These are phyloP conservation scores for Diplodus sargus DNA, from an alignment of 2,797 vertebrate species.

Conservation along the genomic window DNA sequence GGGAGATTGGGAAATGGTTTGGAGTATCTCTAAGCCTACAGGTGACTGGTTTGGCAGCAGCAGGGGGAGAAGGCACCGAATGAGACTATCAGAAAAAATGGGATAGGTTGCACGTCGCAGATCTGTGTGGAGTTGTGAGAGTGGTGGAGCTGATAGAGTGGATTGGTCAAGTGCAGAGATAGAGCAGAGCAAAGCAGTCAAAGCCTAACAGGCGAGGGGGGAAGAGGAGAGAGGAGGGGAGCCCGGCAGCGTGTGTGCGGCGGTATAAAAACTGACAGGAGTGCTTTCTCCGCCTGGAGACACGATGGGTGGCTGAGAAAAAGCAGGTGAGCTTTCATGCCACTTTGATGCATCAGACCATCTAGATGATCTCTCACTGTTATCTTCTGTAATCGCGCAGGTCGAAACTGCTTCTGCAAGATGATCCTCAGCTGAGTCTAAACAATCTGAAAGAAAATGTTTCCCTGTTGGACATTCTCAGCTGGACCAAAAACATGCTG, in stretches of 20 bases:
- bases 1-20: conserved; percentile 68
- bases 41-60: conserved; percentile 68
- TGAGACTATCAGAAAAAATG: conserved; percentile 61
- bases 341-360: conserved; percentile 39
- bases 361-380: conserved; percentile 47
- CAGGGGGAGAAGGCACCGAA: conserved; percentile 56
- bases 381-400: conserved; percentile 37
- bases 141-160: conserved; percentile 72
- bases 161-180: conserved; percentile 78
- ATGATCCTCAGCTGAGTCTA: conserved; percentile 48
- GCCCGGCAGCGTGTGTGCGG: conserved; percentile 40
- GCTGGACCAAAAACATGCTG: conserved; percentile 48
- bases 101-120: conserved; percentile 64
- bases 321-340: conserved; percentile 68
- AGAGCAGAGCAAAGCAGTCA: conserved; percentile 65
- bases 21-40: conserved; percentile 70
- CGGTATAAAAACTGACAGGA: conserved; percentile 57
- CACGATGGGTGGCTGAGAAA: conserved; percentile 37
- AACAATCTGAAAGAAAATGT: conserved; percentile 26
- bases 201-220: conserved; percentile 49
- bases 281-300: conserved; percentile 54
- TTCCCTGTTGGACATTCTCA: conserved; percentile 33
- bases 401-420: conserved; percentile 42
- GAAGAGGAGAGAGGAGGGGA: conserved; percentile 40
- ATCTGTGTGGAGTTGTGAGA: conserved; percentile 60